These are phyloP conservation scores for Diplodus sargus DNA, from an alignment of 2,797 vertebrate genomes.

Conservation along the genomic window DNA sequence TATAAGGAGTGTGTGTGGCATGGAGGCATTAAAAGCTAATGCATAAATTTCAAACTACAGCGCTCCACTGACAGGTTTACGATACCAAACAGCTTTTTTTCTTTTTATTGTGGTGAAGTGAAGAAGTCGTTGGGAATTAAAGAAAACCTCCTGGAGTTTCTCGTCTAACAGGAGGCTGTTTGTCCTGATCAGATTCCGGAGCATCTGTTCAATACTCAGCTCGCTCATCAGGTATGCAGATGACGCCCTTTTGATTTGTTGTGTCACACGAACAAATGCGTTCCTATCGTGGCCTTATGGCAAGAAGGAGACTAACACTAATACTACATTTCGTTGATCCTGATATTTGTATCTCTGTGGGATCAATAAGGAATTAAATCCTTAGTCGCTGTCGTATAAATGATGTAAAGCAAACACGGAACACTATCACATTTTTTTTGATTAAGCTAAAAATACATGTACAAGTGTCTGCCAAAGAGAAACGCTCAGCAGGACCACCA, in stretches of 20 bases:
- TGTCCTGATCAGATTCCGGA: conserved; percentile 3
- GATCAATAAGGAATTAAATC: neutral
- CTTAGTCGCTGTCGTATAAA: neutral
- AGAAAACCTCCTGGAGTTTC: conserved; percentile 5
- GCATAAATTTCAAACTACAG: conserved; percentile 8
- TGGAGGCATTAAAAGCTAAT: neutral
- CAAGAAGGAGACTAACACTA: neutral
- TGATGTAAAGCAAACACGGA: conserved; percentile 2
- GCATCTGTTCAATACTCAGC: neutral
- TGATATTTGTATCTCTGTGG: too few species aligned
- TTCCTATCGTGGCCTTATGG: neutral
- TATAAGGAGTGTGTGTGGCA: too few species aligned
- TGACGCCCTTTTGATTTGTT: neutral
- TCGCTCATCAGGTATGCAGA: neutral
- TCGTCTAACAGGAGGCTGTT: conserved; percentile 4
- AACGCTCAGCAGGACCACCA: conserved; percentile 29
- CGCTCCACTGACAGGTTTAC: conserved; percentile 7
- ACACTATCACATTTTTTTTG: conserved; percentile 8
- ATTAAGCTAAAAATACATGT: conserved; percentile 27
- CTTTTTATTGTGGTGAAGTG: neutral
- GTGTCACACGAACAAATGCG: neutral
- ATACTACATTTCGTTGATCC: neutral
- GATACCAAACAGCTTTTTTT: conserved; percentile 1
- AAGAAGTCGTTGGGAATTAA: neutral
- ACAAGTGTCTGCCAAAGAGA: conserved; percentile 48